A percentile compares a stretch with the other conserved stretches of the same genome.
Conservation (phyloP, 2,113 vertebrate genomes). For the Platysternon megacephalum region DNA sequence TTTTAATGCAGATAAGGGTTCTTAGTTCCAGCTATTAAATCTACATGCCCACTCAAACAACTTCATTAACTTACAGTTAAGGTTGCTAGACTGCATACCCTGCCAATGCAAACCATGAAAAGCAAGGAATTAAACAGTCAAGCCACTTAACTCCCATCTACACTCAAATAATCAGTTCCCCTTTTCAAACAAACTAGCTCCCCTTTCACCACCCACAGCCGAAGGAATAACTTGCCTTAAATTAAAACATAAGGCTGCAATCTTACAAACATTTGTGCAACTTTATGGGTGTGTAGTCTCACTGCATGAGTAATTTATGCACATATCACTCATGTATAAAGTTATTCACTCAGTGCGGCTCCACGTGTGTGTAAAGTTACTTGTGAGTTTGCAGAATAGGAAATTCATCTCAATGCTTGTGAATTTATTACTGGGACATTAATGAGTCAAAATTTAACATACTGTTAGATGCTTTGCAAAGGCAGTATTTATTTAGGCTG, state of each 20-base stretch:
- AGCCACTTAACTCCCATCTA: not conserved
- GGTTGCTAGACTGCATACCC: not conserved
- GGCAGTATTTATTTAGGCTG: not conserved
- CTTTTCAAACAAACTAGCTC: not conserved
- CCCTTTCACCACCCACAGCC: too few species aligned
- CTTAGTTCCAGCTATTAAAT: slow-evolving; percentile 28
- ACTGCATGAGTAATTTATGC: not conserved
- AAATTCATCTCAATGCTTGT: not conserved
- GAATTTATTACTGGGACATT: not conserved
- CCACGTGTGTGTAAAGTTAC: not conserved
- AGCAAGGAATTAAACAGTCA: not conserved
- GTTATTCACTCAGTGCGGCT: not conserved
- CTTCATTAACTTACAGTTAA: not conserved
- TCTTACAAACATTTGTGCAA: not conserved
- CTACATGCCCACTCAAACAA: not conserved
- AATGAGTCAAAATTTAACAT: not conserved
- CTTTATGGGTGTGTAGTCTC: not conserved
- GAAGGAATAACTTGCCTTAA: not conserved
- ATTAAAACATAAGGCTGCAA: not conserved
- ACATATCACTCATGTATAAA: not conserved
- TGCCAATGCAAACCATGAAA: not conserved
- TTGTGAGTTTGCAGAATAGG: not conserved
- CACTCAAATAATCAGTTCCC: not conserved
- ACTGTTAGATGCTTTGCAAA: not conserved
- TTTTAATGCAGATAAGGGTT: slow-evolving; percentile 2